Evolutionary conservation across 2,888 invertebrate genomes (phyloP).

Genomic region (Bombylius discolor): DNA sequence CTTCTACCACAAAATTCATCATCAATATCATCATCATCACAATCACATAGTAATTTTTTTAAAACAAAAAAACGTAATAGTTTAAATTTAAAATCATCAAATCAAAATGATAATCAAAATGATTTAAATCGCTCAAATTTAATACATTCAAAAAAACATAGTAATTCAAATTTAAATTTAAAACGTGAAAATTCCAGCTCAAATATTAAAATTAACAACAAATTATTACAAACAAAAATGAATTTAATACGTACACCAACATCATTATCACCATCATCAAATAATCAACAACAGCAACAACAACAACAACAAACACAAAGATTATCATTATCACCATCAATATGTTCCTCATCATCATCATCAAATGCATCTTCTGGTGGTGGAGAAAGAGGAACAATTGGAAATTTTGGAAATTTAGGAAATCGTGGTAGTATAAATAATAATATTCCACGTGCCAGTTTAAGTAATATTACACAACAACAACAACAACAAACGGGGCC

Average conservation of each 20-base stretch:
- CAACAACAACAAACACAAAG: conserved; percentile 6
- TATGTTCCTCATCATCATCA: neutral
- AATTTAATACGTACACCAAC: no score
- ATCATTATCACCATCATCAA: conserved; percentile 11
- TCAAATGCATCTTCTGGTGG: no score
- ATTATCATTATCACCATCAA: conserved; percentile 18
- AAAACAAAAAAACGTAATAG: conserved; percentile 35
- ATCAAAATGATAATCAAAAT: neutral
- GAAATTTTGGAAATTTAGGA: neutral
- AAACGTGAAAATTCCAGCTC: conserved; percentile 24
- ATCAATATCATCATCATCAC: conserved; percentile 11
- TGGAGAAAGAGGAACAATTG: no score
- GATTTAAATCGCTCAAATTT: conserved; percentile 6
- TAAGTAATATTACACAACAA: conserved; percentile 15
- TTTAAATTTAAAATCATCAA: conserved; percentile 27
- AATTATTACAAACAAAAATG: neutral
- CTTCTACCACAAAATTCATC: conserved; percentile 29
- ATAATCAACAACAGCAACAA: conserved; percentile 2
- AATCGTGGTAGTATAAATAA: conserved; percentile 23
- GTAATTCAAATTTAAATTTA: conserved; percentile 32
- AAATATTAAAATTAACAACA: conserved; percentile 14
- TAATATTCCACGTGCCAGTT: conserved; percentile 34
- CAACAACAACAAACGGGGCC: conserved; percentile 7
- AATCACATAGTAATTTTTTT: neutral
- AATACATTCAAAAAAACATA: conserved; percentile 22